Conservation (phyloP, 92 coral and sea anemone genomes). For the Porites divaricata region DNA sequence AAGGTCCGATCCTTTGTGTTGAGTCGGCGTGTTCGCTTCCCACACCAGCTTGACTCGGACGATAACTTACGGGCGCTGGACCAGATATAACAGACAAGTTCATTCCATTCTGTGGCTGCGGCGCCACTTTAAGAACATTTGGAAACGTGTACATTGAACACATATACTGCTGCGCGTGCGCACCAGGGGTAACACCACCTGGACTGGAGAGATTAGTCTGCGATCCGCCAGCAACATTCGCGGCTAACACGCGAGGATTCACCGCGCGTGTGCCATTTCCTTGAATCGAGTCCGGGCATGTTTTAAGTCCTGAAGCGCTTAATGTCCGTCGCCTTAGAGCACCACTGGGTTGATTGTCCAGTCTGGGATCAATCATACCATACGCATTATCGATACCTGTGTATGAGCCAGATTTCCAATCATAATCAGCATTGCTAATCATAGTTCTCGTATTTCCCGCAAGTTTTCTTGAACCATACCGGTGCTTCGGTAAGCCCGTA, state of each 20-base stretch:
- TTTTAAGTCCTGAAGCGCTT: constrained; percentile 82
- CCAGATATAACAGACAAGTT: constrained; percentile 95
- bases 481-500: constrained; percentile 70
- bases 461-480: constrained; percentile 77
- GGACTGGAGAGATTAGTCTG: constrained; percentile 74
- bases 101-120: constrained; percentile 75
- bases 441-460: constrained; percentile 57
- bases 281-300: constrained; percentile 58
- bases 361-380: constrained; percentile 59
- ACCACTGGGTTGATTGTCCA: constrained; percentile 66
- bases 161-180: constrained; percentile 80
- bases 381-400: constrained; percentile 53
- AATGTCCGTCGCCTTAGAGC: constrained; percentile 79
- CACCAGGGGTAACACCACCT: constrained; percentile 65
- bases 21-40: constrained; percentile 21
- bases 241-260: constrained; percentile 69
- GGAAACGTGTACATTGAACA: constrained; percentile 87
- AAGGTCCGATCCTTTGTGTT: constrained; percentile 11
- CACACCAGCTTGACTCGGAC: constrained; percentile 54
- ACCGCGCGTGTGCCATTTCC: constrained; percentile 52
- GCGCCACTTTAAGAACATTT: constrained; percentile 79
- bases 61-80: constrained; percentile 92
- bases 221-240: constrained; percentile 57
- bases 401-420: constrained; percentile 69
- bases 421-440: constrained; percentile 54